Base-by-base conservation (phyloP, 2,113 vertebrate species). In the Eulacestoma nigropectus region DNA sequence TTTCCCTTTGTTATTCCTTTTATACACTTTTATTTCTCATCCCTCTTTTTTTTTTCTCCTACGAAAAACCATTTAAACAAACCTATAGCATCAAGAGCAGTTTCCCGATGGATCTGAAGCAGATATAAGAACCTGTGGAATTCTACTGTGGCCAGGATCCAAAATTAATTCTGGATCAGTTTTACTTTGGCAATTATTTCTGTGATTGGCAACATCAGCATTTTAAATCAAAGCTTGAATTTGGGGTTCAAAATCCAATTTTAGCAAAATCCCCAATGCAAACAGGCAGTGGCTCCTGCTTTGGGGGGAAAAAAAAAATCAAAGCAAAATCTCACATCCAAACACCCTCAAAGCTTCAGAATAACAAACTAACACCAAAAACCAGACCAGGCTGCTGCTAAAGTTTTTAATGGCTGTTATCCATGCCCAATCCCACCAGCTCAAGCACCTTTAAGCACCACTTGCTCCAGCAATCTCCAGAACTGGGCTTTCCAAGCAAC, bases 121-220 rank as follows among this genome's bases (percentile, higher is more conserved):
- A 95, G 44, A 78, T 60, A 41, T 3, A 87, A 64, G 44, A 75
- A 95, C 52, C 17, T 60, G 25, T 37, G 22, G 52, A 92, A 83
- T 70, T 75, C 35, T 44, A 39, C 29, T 78, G 44, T 41, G 44
- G 37, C 32, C 55, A 44, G 41, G 84, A 86, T 56, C 46, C 55
- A 91, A 67, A 82, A 69, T 46, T 39, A 90, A 86, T 69, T 70
- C 64, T 62, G 53, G 41, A 79, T 73, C 37, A 42, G 16, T n/a
- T 91, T 73, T 65, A 82, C n/a, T 57, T 59, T 83, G 57, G 78
- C 41, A 91, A 65, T 65, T 69, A 93, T 33, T 73, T 91, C n/a
- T 73, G 33, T 42, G 49, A 87, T 30, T 62, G 30, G 53, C 42
- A 87, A 85, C 39, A 65, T 35, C 37, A n/a, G 21, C 4, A 1